These are phyloP conservation scores for Pyrgus malvae DNA, from an alignment of 2,888 invertebrate species.

Conservation along the genomic window DNA sequence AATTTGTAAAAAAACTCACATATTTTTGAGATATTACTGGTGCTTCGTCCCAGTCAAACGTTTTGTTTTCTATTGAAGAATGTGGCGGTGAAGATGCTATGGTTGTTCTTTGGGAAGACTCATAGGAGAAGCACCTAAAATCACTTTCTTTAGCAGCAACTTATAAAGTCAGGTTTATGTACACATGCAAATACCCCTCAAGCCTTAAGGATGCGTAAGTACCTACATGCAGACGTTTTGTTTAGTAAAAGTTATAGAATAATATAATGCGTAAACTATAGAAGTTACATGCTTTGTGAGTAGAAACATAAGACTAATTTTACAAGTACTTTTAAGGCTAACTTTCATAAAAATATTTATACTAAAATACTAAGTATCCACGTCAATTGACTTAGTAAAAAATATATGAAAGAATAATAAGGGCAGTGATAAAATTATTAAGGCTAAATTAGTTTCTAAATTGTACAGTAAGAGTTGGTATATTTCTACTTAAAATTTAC, in stretches of 20 bases:
- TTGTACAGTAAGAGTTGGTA: too few species aligned
- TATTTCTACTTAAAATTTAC: too few species aligned
- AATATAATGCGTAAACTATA: background rate
- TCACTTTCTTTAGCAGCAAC: conserved; percentile 10
- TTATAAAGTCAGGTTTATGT: background rate
- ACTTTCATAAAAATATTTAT: too few species aligned
- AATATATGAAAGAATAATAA: too few species aligned
- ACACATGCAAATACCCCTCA: conserved; percentile 34
- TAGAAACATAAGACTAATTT: too few species aligned
- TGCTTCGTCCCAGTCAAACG: conserved; percentile 78
- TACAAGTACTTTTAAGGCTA: too few species aligned
- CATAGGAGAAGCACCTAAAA: conserved; percentile 88
- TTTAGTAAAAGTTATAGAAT: background rate
- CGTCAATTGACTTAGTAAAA: too few species aligned
- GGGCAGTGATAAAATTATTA: too few species aligned
- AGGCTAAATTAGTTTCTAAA: too few species aligned
- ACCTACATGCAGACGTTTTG: conserved; percentile 12
- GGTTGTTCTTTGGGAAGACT: conserved; percentile 83
- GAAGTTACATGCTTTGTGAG: background rate
- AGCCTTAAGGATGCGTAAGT: conserved; percentile 26
- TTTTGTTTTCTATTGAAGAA: conserved; percentile 66
- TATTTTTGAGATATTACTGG: conserved; percentile 65
- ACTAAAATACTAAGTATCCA: too few species aligned
- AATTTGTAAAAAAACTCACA: too few species aligned
- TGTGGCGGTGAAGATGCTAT: conserved; percentile 75